A percentile compares a stretch with the other conserved stretches of the same genome.
These are phyloP conservation scores for Archips xylosteana DNA, from an alignment of 2,888 invertebrate species.

Conservation along the genomic window DNA sequence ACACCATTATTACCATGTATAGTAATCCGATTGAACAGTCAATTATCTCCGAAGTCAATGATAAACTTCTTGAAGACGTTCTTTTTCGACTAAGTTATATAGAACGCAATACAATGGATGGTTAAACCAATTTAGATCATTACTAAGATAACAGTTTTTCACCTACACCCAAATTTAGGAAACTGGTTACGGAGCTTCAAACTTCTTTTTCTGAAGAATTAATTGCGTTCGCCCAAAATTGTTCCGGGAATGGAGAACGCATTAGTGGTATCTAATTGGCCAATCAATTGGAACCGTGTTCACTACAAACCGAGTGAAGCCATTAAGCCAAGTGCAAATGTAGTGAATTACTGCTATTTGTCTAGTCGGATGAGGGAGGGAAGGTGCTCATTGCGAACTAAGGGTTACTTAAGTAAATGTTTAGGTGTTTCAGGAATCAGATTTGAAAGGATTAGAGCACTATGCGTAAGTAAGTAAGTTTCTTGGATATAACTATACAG, in stretches of 20 bases:
- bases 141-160: conserved; percentile 13
- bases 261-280: conserved; percentile 72
- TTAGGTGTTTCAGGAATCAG: conserved; percentile 10
- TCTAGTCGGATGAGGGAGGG: conserved; percentile 39
- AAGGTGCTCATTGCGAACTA: conserved; percentile 16
- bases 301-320: conserved; percentile 60
- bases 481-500: neutral
- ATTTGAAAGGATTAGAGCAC: conserved; percentile 11
- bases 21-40: neutral
- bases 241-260: conserved; percentile 42
- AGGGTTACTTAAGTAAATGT: conserved; percentile 17
- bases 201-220: conserved; percentile 26
- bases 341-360: conserved; percentile 57
- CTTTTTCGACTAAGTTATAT: neutral
- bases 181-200: conserved; percentile 8
- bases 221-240: conserved; percentile 34
- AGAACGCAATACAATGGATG: conserved; percentile 2
- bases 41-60: neutral
- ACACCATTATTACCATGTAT: neutral
- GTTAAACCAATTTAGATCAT: conserved; percentile 15
- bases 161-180: conserved; percentile 9
- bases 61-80: neutral
- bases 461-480: neutral
- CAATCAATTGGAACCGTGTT: conserved; percentile 69
- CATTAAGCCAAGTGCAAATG: conserved; percentile 64